Evolutionary conservation across 1,140 invertebrate genomes (phyloP).

Genomic region (Aradophagus sp.): DNA sequence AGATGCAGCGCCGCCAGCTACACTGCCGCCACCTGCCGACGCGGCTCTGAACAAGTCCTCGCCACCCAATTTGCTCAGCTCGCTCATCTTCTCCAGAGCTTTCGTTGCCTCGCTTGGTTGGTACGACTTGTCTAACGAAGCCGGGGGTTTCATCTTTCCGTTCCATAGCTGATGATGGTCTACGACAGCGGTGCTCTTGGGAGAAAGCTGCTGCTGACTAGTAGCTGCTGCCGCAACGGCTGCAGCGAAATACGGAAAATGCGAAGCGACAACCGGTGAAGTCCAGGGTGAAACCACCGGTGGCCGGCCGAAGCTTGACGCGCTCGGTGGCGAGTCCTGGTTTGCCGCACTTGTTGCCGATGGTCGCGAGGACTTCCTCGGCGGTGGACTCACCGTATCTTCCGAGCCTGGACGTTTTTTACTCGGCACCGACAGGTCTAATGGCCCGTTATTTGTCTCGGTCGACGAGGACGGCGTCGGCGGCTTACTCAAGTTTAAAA

Average conservation of each 20-base stretch:
- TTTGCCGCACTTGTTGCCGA: slow-evolving; percentile 65
- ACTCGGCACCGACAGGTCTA: slow-evolving; percentile 86
- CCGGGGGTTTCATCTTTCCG: slow-evolving; percentile 83
- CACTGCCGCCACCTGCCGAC: slow-evolving; percentile 72
- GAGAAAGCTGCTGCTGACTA: slow-evolving; percentile 78
- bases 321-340: slow-evolving; percentile 64
- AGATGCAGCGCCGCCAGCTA: slow-evolving; percentile 57
- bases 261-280: slow-evolving; percentile 83
- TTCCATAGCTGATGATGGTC: slow-evolving; percentile 82
- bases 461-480: slow-evolving; percentile 74
- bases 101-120: slow-evolving; percentile 87
- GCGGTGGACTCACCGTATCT: slow-evolving; percentile 78
- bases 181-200: slow-evolving; percentile 78
- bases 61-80: slow-evolving; percentile 87
- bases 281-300: slow-evolving; percentile 83
- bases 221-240: slow-evolving; percentile 84
- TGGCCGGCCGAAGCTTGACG: slow-evolving; percentile 78
- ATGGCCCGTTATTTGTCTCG: slow-evolving; percentile 81
- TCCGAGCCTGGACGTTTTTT: slow-evolving; percentile 82
- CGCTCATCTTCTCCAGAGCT: slow-evolving; percentile 93
- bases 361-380: slow-evolving; percentile 79
- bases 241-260: slow-evolving; percentile 86
- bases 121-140: slow-evolving; percentile 73
- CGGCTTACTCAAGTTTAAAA: slow-evolving; percentile 81
- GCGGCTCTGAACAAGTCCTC: slow-evolving; percentile 83